phyloP scores from a whole-genome alignment of 2,113 vertebrate species.

The Microcebus tavaratra region DNA sequence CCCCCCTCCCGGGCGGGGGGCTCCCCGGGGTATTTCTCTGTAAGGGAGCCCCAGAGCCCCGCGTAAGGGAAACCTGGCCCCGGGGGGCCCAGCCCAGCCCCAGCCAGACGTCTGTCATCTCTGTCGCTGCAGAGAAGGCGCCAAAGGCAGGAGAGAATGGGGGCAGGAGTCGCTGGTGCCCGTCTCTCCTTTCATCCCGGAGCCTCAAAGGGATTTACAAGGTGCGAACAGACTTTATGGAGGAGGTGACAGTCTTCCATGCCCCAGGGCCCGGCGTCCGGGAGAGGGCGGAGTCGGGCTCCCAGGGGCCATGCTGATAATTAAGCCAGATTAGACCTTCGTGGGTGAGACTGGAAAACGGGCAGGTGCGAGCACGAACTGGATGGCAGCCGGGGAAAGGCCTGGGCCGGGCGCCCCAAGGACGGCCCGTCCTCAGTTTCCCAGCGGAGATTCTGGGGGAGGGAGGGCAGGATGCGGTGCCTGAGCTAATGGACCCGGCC shows the following conservation, averaged over 20 bases:
- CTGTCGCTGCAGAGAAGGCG: background rate
- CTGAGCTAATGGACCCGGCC: conserved; percentile 73
- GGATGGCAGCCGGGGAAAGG: background rate
- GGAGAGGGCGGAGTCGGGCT: background rate
- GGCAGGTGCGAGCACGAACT: background rate
- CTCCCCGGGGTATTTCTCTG: background rate
- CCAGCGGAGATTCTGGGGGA: conserved; percentile 16
- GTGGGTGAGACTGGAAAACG: conserved; percentile 7
- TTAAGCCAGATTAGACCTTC: background rate
- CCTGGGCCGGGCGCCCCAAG: conserved; percentile 58
- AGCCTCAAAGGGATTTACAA: conserved; percentile 51
- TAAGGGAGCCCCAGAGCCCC: background rate
- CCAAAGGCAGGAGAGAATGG: background rate
- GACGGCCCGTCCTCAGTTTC: conserved; percentile 68
- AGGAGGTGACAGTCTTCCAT: background rate
- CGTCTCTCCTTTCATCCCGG: conserved; percentile 40
- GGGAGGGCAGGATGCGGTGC: conserved; percentile 67
- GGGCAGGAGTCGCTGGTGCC: background rate
- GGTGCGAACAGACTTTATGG: conserved; percentile 58
- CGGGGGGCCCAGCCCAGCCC: background rate
- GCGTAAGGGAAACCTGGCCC: background rate
- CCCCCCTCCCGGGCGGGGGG: too few relatives aligned
- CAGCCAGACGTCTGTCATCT: background rate
- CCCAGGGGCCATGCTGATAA: background rate
- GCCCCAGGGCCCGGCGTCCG: background rate